Evolutionary conservation across 2,113 vertebrate genomes (phyloP), one percentile per base, ranked within the genome.

Genomic region (Actenoides hombroni): DNA sequence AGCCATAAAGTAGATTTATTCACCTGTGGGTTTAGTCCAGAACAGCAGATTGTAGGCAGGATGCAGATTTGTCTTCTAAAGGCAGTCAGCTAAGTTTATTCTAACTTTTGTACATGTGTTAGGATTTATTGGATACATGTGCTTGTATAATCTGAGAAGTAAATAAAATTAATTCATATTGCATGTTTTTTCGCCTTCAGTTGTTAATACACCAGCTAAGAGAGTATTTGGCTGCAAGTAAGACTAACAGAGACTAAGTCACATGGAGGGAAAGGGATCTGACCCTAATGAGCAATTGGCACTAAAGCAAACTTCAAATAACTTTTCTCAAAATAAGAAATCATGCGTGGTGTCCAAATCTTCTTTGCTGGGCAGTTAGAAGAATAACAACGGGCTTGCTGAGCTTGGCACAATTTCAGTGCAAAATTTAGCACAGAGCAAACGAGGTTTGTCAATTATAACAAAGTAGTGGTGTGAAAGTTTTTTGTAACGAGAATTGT

Each of bases 151-250:
- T 80, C 37, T 40, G 40, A 83, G 74, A 90, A 96, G 63, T 90
- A 97, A 97, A 91, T 93, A 94, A 93, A 93, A 86, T 67, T 24
- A 92, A 90, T 94, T 90, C 31, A 85, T 91, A 78, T 29, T 96
- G 93, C 91, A 79, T 88, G 54, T 6, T 80, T 95, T 92, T 92
- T 97, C 78, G 78, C 84, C 54, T 83, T 93, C 83, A 71, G 28
- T 77, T 83, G 85, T 90, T 91, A 88, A 65, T 90, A 74, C 94
- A 63, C 75, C 59, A 63, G 25, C 81, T 84, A 54, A 87, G 74
- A 53, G 11, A 71, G 17, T 70, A 40, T 88, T 95, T 92, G 89
- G 86, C 92, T 94, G 82, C 71, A 80, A 61, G n/a, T 61, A 67
- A 77, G 59, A 42, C 67, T 37, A 83, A 56, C 67, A 59, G 90